phyloP scores from a whole-genome alignment of 2,113 vertebrate species.

The Callipepla squamata region DNA sequence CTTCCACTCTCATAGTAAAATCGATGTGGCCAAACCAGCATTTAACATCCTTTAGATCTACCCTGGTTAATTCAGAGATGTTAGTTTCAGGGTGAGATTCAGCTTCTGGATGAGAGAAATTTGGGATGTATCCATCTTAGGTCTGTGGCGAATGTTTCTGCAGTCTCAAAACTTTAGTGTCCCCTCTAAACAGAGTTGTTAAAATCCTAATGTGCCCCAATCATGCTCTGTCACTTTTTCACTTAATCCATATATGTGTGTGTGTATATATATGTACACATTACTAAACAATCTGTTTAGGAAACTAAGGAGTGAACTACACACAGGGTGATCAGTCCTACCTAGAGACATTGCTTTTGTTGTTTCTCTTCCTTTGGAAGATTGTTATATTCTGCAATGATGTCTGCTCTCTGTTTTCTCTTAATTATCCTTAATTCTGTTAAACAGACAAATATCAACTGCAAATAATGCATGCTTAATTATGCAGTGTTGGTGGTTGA shows the following conservation, averaged over 20 bases:
- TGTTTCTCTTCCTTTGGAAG: neutral
- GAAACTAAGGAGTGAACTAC: neutral
- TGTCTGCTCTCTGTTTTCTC: conserved; percentile 35
- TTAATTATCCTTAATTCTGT: conserved; percentile 65
- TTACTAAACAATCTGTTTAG: neutral
- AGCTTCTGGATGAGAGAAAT: neutral
- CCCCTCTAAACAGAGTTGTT: neutral
- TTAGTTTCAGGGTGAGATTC: neutral
- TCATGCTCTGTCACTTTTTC: neutral
- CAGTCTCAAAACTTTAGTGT: neutral
- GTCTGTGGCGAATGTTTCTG: neutral
- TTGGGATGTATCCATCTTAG: neutral
- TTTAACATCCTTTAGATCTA: neutral
- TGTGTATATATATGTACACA: neutral
- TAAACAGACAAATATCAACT: conserved; percentile 58
- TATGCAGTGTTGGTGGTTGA: conserved; percentile 60
- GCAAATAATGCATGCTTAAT: conserved; percentile 59
- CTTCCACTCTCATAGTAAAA: neutral
- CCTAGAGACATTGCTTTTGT: neutral
- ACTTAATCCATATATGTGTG: neutral
- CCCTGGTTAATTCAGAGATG: neutral
- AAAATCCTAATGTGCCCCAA: neutral
- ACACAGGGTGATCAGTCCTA: neutral
- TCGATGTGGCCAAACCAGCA: neutral
- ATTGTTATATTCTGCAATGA: neutral